phyloP scores from a whole-genome alignment of 1,140 invertebrate genomes.

The Leptopilina boulardi region DNA sequence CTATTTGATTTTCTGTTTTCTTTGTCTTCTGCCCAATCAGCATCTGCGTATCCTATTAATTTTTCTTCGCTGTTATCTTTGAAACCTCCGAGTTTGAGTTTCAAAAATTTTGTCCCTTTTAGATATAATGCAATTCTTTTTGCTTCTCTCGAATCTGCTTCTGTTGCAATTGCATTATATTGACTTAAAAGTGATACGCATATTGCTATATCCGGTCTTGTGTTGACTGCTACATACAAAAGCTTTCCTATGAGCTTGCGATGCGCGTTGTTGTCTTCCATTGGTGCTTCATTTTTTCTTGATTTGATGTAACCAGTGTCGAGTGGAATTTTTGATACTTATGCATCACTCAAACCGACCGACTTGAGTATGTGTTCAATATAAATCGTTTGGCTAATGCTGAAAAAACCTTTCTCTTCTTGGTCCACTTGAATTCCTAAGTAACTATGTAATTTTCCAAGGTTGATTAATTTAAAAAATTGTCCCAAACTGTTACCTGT shows the following conservation, averaged over 20 bases:
- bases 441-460: conserved; percentile 27
- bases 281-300: not conserved
- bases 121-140: not conserved
- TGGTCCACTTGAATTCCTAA: not conserved
- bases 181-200: not conserved
- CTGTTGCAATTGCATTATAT: not conserved
- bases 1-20: conserved; percentile 49
- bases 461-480: conserved; percentile 43
- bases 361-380: not conserved
- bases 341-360: not conserved
- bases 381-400: not conserved
- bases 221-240: not conserved
- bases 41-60: too few species aligned
- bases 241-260: not conserved
- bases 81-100: not conserved
- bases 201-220: not conserved
- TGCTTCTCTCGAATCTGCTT: not conserved
- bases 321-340: not conserved
- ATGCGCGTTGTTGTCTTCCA: not conserved
- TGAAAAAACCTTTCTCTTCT: not conserved
- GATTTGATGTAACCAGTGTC: not conserved
- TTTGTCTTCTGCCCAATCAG: conserved; percentile 48
- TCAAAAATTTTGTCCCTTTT: not conserved
- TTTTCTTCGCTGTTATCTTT: conserved; percentile 21
- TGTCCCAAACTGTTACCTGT: conserved; percentile 23